Percentiles rank a stretch among this genome's conserved stretches.
Evolutionary conservation across 2,113 vertebrate species (phyloP).

Genomic region (Caranx ignobilis): DNA sequence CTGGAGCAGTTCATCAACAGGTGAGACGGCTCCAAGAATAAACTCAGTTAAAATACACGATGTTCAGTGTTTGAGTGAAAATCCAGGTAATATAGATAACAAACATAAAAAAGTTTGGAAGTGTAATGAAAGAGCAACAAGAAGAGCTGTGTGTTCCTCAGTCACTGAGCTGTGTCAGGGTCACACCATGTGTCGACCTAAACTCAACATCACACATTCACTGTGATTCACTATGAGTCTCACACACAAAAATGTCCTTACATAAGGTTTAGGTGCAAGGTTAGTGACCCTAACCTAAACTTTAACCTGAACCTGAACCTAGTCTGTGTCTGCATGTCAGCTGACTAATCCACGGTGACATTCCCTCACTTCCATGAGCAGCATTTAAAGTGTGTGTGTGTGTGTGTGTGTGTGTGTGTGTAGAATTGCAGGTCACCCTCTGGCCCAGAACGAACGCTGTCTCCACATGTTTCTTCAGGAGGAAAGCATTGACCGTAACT

Average conservation of each 20-base stretch:
- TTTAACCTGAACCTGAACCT: constrained; percentile 2
- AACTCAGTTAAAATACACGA: background rate
- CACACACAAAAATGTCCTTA: too few relatives aligned
- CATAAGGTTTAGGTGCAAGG: too few relatives aligned
- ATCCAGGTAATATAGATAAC: background rate
- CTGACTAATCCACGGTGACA: background rate
- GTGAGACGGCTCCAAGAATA: constrained; percentile 70
- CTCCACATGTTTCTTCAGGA: constrained; percentile 99
- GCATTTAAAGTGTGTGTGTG: background rate
- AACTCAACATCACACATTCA: too few relatives aligned
- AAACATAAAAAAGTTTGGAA: background rate
- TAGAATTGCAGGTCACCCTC: constrained; percentile 97
- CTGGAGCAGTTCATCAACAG: constrained; percentile 99
- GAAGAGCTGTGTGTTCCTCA: background rate
- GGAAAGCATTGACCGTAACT: constrained; percentile 97
- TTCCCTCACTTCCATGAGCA: constrained; percentile 1
- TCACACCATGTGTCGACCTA: too few relatives aligned
- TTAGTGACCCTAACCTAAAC: too few relatives aligned
- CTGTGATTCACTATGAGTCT: too few relatives aligned
- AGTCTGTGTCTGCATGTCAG: background rate
- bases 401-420: constrained; percentile 49
- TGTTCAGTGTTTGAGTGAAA: background rate
- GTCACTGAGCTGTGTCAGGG: background rate
- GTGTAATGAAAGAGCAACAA: background rate
- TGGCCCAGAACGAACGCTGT: constrained; percentile 99